Evolutionary conservation across 2,797 vertebrate genomes (phyloP), one percentile per base, ranked within the genome.

Genomic region (Graptemys geographica): DNA sequence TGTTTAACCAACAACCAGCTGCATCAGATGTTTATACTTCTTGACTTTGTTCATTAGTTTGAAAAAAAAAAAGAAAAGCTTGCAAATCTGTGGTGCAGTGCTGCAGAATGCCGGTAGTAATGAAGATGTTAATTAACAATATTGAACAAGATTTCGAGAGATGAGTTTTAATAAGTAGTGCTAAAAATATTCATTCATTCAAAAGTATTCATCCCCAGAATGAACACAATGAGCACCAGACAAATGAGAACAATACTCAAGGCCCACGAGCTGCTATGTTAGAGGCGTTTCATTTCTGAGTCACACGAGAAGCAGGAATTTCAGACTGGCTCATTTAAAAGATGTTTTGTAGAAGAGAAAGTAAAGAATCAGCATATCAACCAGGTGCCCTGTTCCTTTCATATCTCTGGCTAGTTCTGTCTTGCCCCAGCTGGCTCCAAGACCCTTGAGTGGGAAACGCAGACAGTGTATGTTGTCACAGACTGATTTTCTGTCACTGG

Each of bases 41-140:
- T 83, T 84, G 79, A 89, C 81, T 94, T 92, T 95, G 85, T 96
- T 94, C 92, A 56, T 87, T 92, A 53, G 74, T 93, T 95, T 10
- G 44, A n/a, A 87, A 89, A 88, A 79, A 65, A 88, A 23, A 41
- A 72, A 37, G 37, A 37, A 41, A 55, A 21, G 3, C 55, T 25
- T 83, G 84, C 89, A 90, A 92, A 62, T 16, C 51, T 86, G n/a
- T 76, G 69, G 41, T 27, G 8, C 57, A 96, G 83, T 62, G 90
- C 83, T n/a, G 28, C 62, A 88, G 79, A 92, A 84, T 76, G 81
- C 53, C 97, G 89, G 88, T 1, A 37, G 94, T 95, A 97, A 76
- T 1, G 90, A 97, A 98, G 89, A 97, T 97, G 95, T 98, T 97
- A 98, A 98, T 98, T 96, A 98, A 86, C 84, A 95, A 93, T 90